Conservation (phyloP, 2,797 vertebrate genomes). For the Buceros bicornis region DNA sequence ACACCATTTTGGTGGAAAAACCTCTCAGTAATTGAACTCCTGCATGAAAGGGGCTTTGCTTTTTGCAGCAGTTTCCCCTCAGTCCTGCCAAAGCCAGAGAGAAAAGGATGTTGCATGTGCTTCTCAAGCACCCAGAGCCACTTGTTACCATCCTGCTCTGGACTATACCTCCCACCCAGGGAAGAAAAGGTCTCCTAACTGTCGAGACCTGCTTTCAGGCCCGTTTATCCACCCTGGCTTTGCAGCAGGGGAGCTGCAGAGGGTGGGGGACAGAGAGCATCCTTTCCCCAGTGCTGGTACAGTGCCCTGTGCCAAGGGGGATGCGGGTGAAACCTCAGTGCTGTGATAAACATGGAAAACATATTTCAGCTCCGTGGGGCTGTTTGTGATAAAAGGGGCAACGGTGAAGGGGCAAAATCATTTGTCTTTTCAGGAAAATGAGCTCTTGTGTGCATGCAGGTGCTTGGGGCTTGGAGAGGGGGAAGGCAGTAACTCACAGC, state of each 20-base stretch:
- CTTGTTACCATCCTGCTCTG: neutral
- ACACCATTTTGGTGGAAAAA: neutral
- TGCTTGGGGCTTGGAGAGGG: neutral
- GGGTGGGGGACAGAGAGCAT: neutral
- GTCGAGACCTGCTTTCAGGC: neutral
- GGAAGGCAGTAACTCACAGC: neutral
- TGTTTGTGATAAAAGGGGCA: neutral
- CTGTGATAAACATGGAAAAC: neutral
- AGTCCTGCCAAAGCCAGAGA: neutral
- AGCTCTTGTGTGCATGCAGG: neutral
- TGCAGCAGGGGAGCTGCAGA: neutral
- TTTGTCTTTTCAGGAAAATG: neutral
- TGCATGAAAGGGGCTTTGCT: neutral
- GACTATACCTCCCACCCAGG: neutral
- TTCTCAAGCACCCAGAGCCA: neutral
- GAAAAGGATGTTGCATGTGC: fast-evolving
- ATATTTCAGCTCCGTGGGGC: neutral
- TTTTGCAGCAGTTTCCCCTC: neutral
- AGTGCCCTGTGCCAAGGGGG: neutral
- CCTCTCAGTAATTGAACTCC: neutral
- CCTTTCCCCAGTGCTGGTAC: neutral
- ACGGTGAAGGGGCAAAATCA: fast-evolving
- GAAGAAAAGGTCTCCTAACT: neutral
- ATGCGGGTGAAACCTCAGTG: fast-evolving
- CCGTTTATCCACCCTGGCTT: neutral